Conservation (phyloP, 2,113 vertebrate genomes). For the Poeciliopsis occidentalis region DNA sequence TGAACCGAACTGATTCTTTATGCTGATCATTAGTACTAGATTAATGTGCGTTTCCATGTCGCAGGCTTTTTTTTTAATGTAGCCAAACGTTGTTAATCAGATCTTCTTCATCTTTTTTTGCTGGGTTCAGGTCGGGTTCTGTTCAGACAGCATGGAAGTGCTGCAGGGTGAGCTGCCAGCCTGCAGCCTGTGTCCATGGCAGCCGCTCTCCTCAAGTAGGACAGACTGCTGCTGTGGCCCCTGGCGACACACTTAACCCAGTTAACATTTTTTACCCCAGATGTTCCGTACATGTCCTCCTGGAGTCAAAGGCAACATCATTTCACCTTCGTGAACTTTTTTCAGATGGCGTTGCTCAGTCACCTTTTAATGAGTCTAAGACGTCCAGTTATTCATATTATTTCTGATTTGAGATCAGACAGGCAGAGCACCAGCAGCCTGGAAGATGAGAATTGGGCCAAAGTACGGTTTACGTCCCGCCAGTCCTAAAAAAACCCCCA, state of each 20-base stretch:
- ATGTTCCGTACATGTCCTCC: conserved; percentile 35
- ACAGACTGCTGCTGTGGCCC: conserved; percentile 31
- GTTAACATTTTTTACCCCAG: conserved; percentile 34
- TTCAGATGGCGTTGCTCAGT: too few species aligned
- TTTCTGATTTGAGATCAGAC: too few species aligned
- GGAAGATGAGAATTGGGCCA: not conserved
- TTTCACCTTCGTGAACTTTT: too few species aligned
- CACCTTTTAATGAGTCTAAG: too few species aligned
- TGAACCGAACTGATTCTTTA: too few species aligned
- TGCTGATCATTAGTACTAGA: too few species aligned
- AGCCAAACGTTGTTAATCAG: too few species aligned
- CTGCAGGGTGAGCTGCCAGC: not conserved
- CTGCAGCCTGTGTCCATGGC: not conserved
- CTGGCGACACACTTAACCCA: conserved; percentile 64
- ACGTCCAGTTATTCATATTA: too few species aligned
- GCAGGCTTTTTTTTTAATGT: too few species aligned
- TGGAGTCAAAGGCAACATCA: not conserved
- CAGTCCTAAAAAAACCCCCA: not conserved
- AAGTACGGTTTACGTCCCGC: not conserved
- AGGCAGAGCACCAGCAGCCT: not conserved
- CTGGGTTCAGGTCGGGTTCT: not conserved
- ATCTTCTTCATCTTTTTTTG: not conserved
- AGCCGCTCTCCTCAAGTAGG: conserved; percentile 39
- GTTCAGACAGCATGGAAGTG: not conserved
- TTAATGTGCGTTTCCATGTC: too few species aligned